phyloP scores from a whole-genome alignment of 2,113 vertebrate genomes.

The Philantomba maxwellii region DNA sequence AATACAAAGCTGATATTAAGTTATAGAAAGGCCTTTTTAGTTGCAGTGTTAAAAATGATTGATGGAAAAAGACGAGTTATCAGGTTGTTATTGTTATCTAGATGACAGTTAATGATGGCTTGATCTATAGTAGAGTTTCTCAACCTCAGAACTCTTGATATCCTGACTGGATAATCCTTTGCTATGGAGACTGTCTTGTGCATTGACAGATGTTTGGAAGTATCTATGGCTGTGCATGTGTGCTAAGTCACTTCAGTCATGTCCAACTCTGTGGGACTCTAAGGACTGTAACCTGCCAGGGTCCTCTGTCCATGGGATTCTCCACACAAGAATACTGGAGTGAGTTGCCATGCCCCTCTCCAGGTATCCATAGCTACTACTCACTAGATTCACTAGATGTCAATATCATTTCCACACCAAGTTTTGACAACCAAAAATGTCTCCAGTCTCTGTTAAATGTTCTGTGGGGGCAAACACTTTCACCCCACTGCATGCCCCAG shows the following conservation, averaged over 20 bases:
- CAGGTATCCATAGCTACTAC: not conserved
- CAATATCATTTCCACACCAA: not conserved
- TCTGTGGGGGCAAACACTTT: not conserved
- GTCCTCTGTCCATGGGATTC: not conserved
- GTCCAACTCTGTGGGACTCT: not conserved
- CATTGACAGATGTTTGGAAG: not conserved
- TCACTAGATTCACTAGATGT: not conserved
- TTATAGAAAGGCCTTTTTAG: not conserved
- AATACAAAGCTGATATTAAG: not conserved
- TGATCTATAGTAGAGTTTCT: not conserved
- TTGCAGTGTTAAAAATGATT: not conserved
- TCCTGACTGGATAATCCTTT: not conserved
- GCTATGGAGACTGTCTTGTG: fast-evolving
- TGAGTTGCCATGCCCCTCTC: not conserved
- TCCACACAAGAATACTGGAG: not conserved
- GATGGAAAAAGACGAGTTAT: not conserved
- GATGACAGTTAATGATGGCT: not conserved
- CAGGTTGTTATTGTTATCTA: not conserved
- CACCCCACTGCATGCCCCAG: not conserved
- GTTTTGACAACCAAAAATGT: not conserved
- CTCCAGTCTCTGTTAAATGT: not conserved
- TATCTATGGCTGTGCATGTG: not conserved
- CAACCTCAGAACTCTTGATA: not conserved
- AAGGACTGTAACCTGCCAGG: not conserved
- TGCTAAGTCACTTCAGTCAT: not conserved